These are phyloP conservation scores for Eulemur rufifrons DNA, from an alignment of 2,113 vertebrate genomes.

Conservation along the genomic window DNA sequence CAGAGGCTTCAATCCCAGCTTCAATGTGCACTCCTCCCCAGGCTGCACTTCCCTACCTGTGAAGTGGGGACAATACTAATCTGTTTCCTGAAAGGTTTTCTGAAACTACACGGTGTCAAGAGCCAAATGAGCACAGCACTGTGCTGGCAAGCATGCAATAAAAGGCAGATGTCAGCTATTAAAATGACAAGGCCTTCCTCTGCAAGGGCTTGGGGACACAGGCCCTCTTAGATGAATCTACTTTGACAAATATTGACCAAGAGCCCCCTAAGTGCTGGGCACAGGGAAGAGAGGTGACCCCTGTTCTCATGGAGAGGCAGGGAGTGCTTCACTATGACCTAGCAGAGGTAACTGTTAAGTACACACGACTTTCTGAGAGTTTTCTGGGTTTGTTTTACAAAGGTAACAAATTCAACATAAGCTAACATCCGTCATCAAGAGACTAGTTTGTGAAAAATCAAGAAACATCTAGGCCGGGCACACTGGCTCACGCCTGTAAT, in stretches of 20 bases:
- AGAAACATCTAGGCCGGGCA: not conserved
- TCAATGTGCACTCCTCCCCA: not conserved
- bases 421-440: not conserved
- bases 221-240: not conserved
- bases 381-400: not conserved
- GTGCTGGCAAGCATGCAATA: not conserved
- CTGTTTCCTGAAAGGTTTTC: not conserved
- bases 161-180: not conserved
- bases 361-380: not conserved
- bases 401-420: not conserved
- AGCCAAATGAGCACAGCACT: too few relatives aligned
- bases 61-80: not conserved
- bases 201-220: not conserved
- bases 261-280: not conserved
- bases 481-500: too few relatives aligned
- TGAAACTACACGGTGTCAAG: rapidly evolving
- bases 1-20: not conserved
- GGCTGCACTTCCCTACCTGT: not conserved
- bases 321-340: not conserved
- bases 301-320: rapidly evolving
- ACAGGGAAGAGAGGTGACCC: not conserved
- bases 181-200: rapidly evolving
- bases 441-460: not conserved
- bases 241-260: too few relatives aligned
- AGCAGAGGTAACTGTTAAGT: too few relatives aligned